Evolutionary conservation across 2,113 vertebrate species (phyloP).

Genomic region (Thunnus maccoyii): DNA sequence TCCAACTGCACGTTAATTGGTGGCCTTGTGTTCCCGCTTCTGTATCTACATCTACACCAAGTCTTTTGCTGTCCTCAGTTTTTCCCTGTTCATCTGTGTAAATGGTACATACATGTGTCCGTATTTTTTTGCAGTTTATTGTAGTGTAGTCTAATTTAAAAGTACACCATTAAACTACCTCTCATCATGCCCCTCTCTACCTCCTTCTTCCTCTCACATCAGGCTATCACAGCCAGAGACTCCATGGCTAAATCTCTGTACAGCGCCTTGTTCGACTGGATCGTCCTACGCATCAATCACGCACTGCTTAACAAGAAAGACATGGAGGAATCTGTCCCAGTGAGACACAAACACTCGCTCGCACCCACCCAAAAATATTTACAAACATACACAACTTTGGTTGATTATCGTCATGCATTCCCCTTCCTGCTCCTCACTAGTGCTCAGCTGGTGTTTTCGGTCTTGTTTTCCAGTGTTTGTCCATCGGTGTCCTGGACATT

Average conservation of each 20-base stretch:
- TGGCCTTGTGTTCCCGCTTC: background rate
- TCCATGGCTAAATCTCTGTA: slow-evolving; percentile 99
- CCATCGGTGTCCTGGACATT: slow-evolving; percentile 97
- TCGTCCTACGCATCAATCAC: slow-evolving; percentile 97
- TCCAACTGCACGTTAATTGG: background rate
- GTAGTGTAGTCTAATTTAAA: background rate
- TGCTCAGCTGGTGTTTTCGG: background rate
- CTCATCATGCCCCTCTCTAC: background rate
- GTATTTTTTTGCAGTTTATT: background rate
- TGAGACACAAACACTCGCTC: slow-evolving; percentile 75
- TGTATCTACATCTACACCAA: background rate
- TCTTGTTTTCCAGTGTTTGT: slow-evolving; percentile 88
- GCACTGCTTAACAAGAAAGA: slow-evolving; percentile 98
- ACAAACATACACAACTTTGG: background rate
- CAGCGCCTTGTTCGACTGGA: slow-evolving; percentile 99
- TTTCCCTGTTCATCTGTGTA: too few species aligned
- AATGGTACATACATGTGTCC: background rate
- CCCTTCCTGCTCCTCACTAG: background rate
- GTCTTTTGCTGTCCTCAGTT: too few species aligned
- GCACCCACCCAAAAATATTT: background rate
- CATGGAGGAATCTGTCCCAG: slow-evolving; percentile 95
- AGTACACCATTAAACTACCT: background rate
- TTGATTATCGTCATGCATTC: background rate
- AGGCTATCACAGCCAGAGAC: slow-evolving; percentile 97
- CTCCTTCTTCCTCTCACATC: background rate